phyloP scores from a whole-genome alignment of 1,140 invertebrate species.

The Coboldia fuscipes region DNA sequence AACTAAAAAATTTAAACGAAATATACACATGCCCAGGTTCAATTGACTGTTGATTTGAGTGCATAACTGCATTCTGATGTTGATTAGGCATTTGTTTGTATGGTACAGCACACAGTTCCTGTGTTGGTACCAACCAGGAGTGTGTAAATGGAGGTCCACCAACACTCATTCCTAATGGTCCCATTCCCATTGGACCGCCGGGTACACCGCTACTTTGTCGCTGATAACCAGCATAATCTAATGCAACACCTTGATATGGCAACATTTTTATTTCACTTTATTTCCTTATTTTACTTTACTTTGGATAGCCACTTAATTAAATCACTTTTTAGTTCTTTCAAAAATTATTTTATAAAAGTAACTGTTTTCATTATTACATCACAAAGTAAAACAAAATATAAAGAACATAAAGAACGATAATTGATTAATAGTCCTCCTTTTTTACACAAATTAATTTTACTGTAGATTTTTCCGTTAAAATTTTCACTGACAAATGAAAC shows the following conservation, averaged over 20 bases:
- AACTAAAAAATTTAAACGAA: constrained; percentile 28
- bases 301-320: too few relatives aligned
- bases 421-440: too few relatives aligned
- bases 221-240: constrained; percentile 71
- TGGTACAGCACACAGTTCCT: constrained; percentile 61
- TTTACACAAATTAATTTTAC: too few relatives aligned
- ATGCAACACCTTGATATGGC: constrained; percentile 68
- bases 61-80: constrained; percentile 11
- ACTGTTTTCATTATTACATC: too few relatives aligned
- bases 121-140: constrained; percentile 78
- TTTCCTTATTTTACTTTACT: constrained; percentile 1
- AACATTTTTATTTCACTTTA: constrained; percentile 32
- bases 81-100: constrained; percentile 48
- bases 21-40: constrained; percentile 72
- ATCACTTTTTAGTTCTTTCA: too few relatives aligned
- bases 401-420: too few relatives aligned
- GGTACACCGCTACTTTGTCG: constrained; percentile 44
- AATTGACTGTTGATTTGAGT: constrained; percentile 47
- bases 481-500: too few relatives aligned
- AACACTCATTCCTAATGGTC: constrained; percentile 29
- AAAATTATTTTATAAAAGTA: too few relatives aligned
- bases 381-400: too few relatives aligned
- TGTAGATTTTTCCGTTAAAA: too few relatives aligned
- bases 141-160: constrained; percentile 52
- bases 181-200: constrained; percentile 30